Evolutionary conservation across 2,113 vertebrate genomes (phyloP).

Genomic region (Tragulus kanchil): DNA sequence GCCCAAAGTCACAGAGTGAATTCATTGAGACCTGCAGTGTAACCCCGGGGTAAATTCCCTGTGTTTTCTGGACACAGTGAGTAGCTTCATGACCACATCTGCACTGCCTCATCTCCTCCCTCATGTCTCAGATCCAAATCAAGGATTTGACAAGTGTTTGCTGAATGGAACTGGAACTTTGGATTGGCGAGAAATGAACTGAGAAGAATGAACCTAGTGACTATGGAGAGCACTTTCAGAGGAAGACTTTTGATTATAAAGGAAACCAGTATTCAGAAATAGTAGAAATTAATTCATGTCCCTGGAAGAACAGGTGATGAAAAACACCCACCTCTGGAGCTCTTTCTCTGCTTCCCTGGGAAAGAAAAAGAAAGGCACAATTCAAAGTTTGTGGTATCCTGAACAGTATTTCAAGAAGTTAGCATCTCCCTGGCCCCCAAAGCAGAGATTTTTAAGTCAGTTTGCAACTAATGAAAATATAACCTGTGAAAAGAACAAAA

Average conservation of each 20-base stretch:
- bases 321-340: slow-evolving; percentile 54
- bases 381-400: slow-evolving; percentile 8
- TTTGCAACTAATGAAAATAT: slow-evolving; percentile 46
- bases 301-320: background rate
- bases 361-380: slow-evolving; percentile 58
- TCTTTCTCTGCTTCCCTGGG: slow-evolving; percentile 57
- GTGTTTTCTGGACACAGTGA: background rate
- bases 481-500: slow-evolving; percentile 30
- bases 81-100: background rate
- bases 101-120: background rate
- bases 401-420: slow-evolving; percentile 31
- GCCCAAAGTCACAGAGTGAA: background rate
- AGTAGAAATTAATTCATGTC: background rate
- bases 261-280: background rate
- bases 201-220: background rate
- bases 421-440: slow-evolving; percentile 26
- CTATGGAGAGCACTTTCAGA: background rate
- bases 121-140: background rate
- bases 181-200: background rate
- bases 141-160: background rate
- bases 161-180: background rate
- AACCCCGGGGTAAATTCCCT: background rate
- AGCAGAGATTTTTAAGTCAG: background rate
- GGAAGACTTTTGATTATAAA: slow-evolving; percentile 21
- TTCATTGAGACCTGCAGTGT: background rate